Conservation (phyloP, 2,888 invertebrate genomes). For the Phortica magna region DNA sequence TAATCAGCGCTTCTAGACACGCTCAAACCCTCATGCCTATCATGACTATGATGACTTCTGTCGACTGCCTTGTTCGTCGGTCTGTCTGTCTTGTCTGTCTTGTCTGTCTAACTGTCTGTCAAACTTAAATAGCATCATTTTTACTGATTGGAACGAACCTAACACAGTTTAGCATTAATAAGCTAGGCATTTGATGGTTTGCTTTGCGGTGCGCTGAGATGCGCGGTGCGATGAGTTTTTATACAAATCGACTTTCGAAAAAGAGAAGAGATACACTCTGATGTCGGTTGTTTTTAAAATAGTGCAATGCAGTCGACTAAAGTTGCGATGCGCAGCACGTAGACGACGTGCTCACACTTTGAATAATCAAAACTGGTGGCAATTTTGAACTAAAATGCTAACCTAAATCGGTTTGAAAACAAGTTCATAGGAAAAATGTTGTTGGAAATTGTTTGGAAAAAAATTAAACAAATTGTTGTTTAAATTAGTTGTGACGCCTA, state of each 20-base stretch:
- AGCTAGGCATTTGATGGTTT: not conserved
- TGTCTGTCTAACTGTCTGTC: not conserved
- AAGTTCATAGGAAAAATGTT: not conserved
- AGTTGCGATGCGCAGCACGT: constrained; percentile 20
- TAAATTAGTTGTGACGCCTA: constrained; percentile 20
- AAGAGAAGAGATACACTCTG: too few species aligned
- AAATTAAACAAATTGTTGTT: constrained; percentile 19
- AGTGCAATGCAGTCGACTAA: too few species aligned
- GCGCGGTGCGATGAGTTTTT: not conserved
- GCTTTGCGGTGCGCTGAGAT: not conserved
- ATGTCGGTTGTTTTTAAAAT: too few species aligned
- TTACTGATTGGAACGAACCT: not conserved
- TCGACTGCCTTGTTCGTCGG: not conserved
- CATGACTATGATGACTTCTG: too few species aligned
- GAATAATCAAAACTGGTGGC: constrained; percentile 22
- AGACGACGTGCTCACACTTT: constrained; percentile 30
- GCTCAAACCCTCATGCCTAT: not conserved
- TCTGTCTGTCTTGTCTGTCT: not conserved
- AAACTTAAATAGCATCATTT: not conserved
- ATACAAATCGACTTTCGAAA: too few species aligned
- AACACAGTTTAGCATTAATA: not conserved
- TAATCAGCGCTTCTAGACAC: not conserved
- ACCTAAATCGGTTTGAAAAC: not conserved
- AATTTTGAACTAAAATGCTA: constrained; percentile 11
- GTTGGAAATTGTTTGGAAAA: not conserved